A percentile compares a stretch with the other conserved stretches of the same genome.
Evolutionary conservation across 2,888 invertebrate genomes (phyloP).

Genomic region (Glaucopsyche alexis): DNA sequence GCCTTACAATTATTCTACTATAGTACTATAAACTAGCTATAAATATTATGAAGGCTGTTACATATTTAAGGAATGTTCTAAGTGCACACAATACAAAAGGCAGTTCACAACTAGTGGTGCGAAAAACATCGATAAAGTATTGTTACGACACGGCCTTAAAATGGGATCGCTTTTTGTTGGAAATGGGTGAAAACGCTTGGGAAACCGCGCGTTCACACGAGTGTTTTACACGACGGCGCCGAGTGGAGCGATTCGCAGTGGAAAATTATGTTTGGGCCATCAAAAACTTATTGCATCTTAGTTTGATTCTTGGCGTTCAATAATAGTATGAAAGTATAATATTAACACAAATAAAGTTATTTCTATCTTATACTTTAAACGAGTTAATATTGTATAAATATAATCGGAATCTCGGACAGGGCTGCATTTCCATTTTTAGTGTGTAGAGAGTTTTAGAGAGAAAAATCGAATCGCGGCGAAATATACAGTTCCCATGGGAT

Average conservation of each 20-base stretch:
- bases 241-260: neutral
- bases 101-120: conserved; percentile 45
- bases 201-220: conserved; percentile 57
- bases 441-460: no score
- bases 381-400: no score
- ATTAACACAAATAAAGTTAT: no score
- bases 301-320: no score
- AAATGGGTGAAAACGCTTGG: conserved; percentile 73
- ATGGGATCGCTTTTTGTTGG: conserved; percentile 63
- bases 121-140: conserved; percentile 49
- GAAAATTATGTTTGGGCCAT: neutral
- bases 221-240: conserved; percentile 45
- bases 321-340: no score
- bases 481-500: no score
- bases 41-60: neutral
- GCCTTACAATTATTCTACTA: no score
- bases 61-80: conserved; percentile 26
- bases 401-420: no score
- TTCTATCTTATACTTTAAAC: no score
- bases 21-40: no score
- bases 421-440: no score
- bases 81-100: conserved; percentile 36
- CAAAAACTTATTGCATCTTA: neutral
- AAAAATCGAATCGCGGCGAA: no score
- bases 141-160: conserved; percentile 55